Percentiles rank a stretch among this genome's conserved stretches.
Evolutionary conservation across 1,140 invertebrate genomes (phyloP).

Genomic region (Drosophila rufa): DNA sequence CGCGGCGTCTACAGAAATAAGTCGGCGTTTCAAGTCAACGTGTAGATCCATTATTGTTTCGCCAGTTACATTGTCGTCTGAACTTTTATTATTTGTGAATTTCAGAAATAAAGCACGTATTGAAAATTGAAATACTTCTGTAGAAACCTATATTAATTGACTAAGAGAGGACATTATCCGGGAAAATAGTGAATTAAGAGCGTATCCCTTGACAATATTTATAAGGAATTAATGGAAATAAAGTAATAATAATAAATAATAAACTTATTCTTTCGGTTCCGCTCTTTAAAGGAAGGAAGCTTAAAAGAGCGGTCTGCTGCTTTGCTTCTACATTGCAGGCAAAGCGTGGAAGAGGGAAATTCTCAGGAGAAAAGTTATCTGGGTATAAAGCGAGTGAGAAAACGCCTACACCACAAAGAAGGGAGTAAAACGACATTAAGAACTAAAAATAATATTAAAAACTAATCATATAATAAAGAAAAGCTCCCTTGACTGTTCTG

Average conservation of each 20-base stretch:
- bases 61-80: neutral
- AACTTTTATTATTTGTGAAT: neutral
- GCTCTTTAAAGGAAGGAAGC: no score
- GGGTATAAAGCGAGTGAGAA: no score
- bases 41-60: slow-evolving; percentile 10
- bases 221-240: slow-evolving; percentile 1
- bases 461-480: no score
- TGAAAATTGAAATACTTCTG: neutral
- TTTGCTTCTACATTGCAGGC: no score
- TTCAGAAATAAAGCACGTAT: neutral
- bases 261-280: no score
- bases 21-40: neutral
- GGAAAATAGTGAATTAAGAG: neutral
- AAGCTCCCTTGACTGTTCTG: no score
- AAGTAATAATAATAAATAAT: neutral
- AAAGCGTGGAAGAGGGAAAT: no score
- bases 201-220: neutral
- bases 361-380: no score
- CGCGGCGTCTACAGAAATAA: slow-evolving; percentile 66
- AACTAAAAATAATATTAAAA: no score
- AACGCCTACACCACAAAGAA: no score
- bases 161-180: neutral
- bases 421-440: no score
- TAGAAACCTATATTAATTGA: neutral
- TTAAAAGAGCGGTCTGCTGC: no score